Base-by-base conservation (phyloP, 2,888 invertebrate species). In the Phengaris alcon region DNA sequence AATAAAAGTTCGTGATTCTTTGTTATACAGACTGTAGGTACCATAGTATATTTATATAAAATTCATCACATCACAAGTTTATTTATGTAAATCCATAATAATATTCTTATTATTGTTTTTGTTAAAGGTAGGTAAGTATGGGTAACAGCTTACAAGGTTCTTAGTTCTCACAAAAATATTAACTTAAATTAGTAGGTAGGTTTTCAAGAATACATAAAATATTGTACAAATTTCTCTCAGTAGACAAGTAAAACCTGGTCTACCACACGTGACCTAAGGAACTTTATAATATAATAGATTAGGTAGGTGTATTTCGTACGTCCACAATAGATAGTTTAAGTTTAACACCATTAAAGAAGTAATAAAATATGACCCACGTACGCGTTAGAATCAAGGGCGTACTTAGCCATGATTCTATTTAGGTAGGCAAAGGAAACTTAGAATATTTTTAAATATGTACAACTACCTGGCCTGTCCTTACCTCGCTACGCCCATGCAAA, bases 181-280 rank as follows among this genome's bases (percentile, higher is more conserved):
- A 48, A 48, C 8, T 4, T 22, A 59, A 15, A 15, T 9, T 8
- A 22, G 57, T 15, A 7, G 22, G 59, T 59, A 59, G 22, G 10
- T 59, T 9, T 59, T 59, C 9, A 59, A 59, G 10, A 22, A 59
- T 59, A 22, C 59, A 59, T 4, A 59, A 59, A 59, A 22, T 59
- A 59, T 59, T 22, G 10, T 35, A 59, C 22, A 22, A 22, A 59
- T 59, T 22, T 9, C 9, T 8, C 59, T 59, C 8, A 9, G 59
- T 59, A 22, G 15, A 59, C 59, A 15, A 59, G 59, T 59, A 59
- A 59, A 59, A 59, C 59, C 59, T 59, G 59, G 59, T 15, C 59
- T 35, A 4, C 5, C 4, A 57, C n/a, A 15, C 15, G n/a, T 15
- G 48, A 48, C 15, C 8, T n/a, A 57, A n/a, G 57, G 8, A 57